Base-by-base conservation (phyloP, 2,888 invertebrate genomes). In the Dioctria rufipes region DNA sequence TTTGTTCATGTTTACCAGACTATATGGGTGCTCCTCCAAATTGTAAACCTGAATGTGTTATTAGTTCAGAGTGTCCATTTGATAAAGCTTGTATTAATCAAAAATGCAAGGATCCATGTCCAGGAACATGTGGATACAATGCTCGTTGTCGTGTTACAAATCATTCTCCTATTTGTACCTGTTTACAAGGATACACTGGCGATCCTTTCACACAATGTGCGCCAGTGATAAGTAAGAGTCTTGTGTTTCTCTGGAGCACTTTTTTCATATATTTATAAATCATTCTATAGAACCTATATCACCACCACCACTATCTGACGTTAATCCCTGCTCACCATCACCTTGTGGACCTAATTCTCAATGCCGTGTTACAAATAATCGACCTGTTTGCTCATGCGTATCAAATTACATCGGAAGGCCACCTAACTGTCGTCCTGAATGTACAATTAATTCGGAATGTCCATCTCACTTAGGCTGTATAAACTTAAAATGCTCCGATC, bases 81-180 rank as follows among this genome's bases (percentile, higher is more conserved):
- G 92, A 93, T 86, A 92, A 90, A 87, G 94, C 94, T 69, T 95
- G 95, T 86, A 91, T 93, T 83, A 94, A 94, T 89, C 93, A 94
- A 87, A 93, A 93, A 87, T 95, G 95, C 88, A 91, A 91, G 79
- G 92, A 95, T 88, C 95, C 95, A 37, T 94, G 95, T 85, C 90
- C 90, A 39, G 94, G 94, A 78, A 92, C 94, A n/a, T 95, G 95
- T 87, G 95, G 94, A 43, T 89, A 92, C 25, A 92, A 92, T 85
- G 94, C 95, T 3, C 90, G 91, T 83, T 95, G 95, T 87, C 91
- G 92, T 85, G 94, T 94, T 58, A 91, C 93, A 51, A 94, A 94
- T 88, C 95, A 95, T 86, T 93, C 93, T 85, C 94, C 95, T 1
- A 93, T 94, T 85, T 95, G 95, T 86, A 92, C 91, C 82, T 95